Evolutionary conservation across 2,888 invertebrate genomes (phyloP), one percentile per base, ranked within the genome.

Genomic region (Calameuta filiformis): DNA sequence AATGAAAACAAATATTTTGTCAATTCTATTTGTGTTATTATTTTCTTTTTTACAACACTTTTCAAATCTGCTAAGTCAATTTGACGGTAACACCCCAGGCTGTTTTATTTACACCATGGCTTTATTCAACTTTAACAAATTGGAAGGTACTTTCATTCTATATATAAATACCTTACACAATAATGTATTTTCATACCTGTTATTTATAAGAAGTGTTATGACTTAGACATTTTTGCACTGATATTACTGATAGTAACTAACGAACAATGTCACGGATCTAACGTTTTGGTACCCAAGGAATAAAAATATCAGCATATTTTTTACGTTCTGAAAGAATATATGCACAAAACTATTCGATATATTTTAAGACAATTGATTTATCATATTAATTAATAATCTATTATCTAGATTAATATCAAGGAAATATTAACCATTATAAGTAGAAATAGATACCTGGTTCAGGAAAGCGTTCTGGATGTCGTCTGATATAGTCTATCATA

Each of bases 391-490:
- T 34, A 77, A 77, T 35, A 15, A 73, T 31, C 56, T 75, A 11
- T 73, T 73, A 73, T 75, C 2, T 78, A 77, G 15, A 11, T 23
- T 76, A 30, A 68, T 31, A 33, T 56, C 77, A 76, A 68, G 77
- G n/a, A 78, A 73, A 37, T 30, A 73, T 69, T 35, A 71, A 81
- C 40, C 30, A 68, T 69, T 31, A 68, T 11, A 12, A 15, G 23
- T 11, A 74, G 9, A 11, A 75, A 73, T n/a, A 30, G 68, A 68
- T 85, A 91, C 91, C 83, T 83, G 90, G 90, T 35, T 81, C 78
- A 23, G 88, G 88, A 82, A 91, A 91, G 79, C 87, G 86, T 75
- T 91, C 89, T 56, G 91, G 91, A 82, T 91, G 89, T 9, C 31
- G 82, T 15, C 73, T 89, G 73, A 91, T 86, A 76, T 91, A 91